phyloP scores from a whole-genome alignment of 2,888 invertebrate genomes.

The Macrosiphum euphorbiae region DNA sequence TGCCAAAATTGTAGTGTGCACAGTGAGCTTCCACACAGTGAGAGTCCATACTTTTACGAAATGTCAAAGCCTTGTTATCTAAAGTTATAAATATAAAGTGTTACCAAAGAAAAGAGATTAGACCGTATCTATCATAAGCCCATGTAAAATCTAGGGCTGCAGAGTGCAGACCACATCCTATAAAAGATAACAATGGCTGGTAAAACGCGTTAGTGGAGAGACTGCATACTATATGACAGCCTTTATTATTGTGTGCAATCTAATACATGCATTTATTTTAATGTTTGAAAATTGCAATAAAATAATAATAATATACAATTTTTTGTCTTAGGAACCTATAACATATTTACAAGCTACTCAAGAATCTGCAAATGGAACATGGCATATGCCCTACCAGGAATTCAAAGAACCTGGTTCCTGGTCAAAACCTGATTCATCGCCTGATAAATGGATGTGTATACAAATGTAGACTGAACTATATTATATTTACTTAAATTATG shows the following conservation, averaged over 20 bases:
- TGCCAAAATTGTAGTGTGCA: too few species aligned
- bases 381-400: constrained; percentile 49
- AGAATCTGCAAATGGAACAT: constrained; percentile 20
- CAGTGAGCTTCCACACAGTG: too few species aligned
- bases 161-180: too few species aligned
- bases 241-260: not conserved
- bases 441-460: constrained; percentile 58
- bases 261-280: not conserved
- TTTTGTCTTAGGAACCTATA: constrained; percentile 34
- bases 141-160: too few species aligned
- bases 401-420: constrained; percentile 22
- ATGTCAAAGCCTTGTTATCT: too few species aligned
- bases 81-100: too few species aligned
- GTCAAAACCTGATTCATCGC: constrained; percentile 58
- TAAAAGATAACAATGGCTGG: too few species aligned
- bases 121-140: too few species aligned
- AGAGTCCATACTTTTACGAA: too few species aligned
- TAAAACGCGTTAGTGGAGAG: too few species aligned
- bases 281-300: not conserved
- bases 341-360: constrained; percentile 53
- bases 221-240: too few species aligned
- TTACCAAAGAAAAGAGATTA: too few species aligned
- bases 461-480: constrained; percentile 24
- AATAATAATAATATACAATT: not conserved
- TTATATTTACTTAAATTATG: not conserved